Base-by-base conservation (phyloP, 1,140 invertebrate species). In the Diploscapter pachys region DNA sequence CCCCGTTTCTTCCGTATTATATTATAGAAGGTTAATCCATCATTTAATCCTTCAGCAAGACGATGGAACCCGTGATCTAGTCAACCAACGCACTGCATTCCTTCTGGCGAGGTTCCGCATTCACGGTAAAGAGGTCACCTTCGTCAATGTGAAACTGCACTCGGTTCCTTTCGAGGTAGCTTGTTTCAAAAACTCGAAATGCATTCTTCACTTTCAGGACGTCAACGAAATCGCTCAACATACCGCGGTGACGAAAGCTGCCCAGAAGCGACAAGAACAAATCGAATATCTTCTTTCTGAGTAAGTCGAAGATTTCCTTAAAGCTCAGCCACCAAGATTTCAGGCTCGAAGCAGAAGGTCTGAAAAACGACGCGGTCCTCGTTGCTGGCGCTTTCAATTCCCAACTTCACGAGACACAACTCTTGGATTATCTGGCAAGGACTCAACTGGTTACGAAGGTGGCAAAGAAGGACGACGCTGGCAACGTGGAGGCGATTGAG, bases 301-400 rank as follows among this genome's bases (percentile, higher is more conserved):
- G 75, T 76, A 5, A 63, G 61, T 70, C 5, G 52, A 9, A 65
- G 63, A 49, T 9, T 51, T 54, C 51, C 54, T 3, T 5, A 61
- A 50, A 31, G 61, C 13, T 5, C 6, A 48, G 31, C 9, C 48
- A 53, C 5, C 3, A 55, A 50, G 31, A 50, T 5, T 52, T 51
- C 56, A 75, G 73, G 57, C 63, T 76, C 31, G 75, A 76, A 8
- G 69, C 64, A n/a, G 75, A 76, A 55, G 75, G 75, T n/a, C 75
- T 76, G 52, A 63, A 63, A 5, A 65, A 76, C 48, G 75, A 76
- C 63, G 75, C 75, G 3, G 68, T 76, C 11, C 31, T 76, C 0
- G 75, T 76, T 5, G 75, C 75, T 11, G 75, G 75, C n/a, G 59
- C 75, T n/a, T 76, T 71, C 75, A 76, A 76, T 54, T 55, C 75